Evolutionary conservation across 35 echinoderm and acorn worm species (phyloP).

Genomic region (Amphiura filiformis): DNA sequence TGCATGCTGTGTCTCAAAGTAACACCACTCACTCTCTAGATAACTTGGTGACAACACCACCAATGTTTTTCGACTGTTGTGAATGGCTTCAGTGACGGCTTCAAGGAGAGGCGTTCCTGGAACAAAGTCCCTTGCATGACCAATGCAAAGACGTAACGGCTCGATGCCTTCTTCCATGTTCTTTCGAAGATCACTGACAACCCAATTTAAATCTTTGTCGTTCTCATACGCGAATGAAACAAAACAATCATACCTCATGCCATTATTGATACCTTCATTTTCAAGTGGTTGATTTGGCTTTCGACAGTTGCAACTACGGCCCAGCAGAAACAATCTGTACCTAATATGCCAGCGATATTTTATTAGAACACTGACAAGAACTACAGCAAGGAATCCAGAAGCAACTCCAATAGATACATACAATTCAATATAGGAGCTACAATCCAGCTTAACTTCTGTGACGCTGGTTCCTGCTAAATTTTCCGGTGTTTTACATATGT

Average conservation of each 20-base stretch:
- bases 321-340: background rate
- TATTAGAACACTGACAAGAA: background rate
- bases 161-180: background rate
- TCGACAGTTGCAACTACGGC: background rate
- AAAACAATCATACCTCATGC: background rate
- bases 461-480: background rate
- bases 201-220: background rate
- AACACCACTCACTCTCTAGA: too few species aligned
- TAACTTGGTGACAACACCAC: too few species aligned
- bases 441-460: background rate
- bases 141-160: background rate
- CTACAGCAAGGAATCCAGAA: too few species aligned
- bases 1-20: too few species aligned
- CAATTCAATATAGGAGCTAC: background rate
- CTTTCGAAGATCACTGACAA: background rate
- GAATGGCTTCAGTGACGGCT: too few species aligned
- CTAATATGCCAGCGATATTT: background rate
- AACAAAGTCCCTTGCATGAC: background rate
- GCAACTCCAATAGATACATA: background rate
- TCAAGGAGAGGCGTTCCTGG: background rate
- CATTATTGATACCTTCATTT: background rate
- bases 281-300: background rate
- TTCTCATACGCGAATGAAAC: background rate
- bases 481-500: background rate
- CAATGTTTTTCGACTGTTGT: too few species aligned